Evolutionary conservation across 2,888 invertebrate genomes (phyloP).

Genomic region (Pseudococcus viburni): DNA sequence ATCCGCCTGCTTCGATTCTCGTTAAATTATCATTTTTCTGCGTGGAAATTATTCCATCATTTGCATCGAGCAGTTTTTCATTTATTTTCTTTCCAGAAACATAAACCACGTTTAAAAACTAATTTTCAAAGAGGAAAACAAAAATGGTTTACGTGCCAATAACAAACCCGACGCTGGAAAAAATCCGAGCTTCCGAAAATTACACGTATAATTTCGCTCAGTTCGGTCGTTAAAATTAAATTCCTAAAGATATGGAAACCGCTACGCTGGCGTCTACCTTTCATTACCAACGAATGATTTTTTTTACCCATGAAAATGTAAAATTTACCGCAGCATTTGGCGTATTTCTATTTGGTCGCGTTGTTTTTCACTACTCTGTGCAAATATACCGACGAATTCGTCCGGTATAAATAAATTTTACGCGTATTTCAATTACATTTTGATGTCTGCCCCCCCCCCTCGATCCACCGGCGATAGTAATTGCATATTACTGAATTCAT

Average conservation of each 20-base stretch:
- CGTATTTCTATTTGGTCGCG: neutral
- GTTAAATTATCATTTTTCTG: neutral
- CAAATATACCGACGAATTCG: neutral
- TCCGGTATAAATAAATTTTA: neutral
- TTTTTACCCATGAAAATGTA: neutral
- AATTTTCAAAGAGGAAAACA: neutral
- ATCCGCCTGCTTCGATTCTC: neutral
- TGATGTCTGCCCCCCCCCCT: neutral
- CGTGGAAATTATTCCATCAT: neutral
- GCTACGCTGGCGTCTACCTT: neutral
- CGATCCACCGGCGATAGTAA: neutral
- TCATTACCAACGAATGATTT: neutral
- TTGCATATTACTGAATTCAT: neutral
- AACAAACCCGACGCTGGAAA: neutral
- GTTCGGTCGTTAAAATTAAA: neutral
- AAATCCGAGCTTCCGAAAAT: neutral
- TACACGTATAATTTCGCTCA: neutral
- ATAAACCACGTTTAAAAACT: neutral
- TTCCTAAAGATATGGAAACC: neutral
- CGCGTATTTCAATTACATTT: constrained; percentile 3
- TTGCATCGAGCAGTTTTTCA: neutral
- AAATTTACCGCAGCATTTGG: neutral
- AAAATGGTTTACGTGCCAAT: neutral
- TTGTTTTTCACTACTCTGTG: neutral
- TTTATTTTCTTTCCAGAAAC: neutral